A percentile compares a stretch with the other conserved stretches of the same genome.
Evolutionary conservation across 2,888 invertebrate species (phyloP).

Genomic region (Folsomia candida): DNA sequence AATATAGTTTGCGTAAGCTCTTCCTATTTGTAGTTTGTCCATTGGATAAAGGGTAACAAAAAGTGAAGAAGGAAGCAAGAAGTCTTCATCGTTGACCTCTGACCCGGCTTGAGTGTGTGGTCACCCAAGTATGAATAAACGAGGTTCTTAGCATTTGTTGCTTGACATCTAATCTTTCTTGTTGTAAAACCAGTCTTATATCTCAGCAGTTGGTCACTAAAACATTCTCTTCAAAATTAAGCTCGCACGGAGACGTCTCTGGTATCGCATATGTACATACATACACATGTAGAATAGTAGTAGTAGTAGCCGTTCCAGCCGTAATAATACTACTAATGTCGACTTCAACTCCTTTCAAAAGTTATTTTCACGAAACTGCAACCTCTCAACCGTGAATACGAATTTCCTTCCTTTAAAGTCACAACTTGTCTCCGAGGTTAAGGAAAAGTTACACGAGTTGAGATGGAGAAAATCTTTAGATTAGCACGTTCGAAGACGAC

Average conservation of each 20-base stretch:
- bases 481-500: neutral
- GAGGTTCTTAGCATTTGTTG: slow-evolving; percentile 37
- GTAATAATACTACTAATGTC: neutral
- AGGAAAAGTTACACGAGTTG: neutral
- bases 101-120: slow-evolving; percentile 41
- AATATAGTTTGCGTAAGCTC: too few relatives aligned
- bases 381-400: slow-evolving; percentile 1
- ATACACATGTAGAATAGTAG: too few relatives aligned
- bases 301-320: slow-evolving; percentile 11
- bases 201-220: slow-evolving; percentile 47
- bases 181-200: slow-evolving; percentile 47
- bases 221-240: slow-evolving; percentile 40
- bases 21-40: too few relatives aligned
- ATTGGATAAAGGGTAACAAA: neutral
- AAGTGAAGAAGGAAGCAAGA: neutral
- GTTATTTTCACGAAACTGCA: too few relatives aligned
- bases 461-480: neutral
- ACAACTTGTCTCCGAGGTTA: neutral
- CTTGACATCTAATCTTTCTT: slow-evolving; percentile 47
- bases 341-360: too few relatives aligned
- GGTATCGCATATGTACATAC: too few relatives aligned
- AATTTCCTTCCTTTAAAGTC: neutral
- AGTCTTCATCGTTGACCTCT: slow-evolving; percentile 25
- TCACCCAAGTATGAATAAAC: slow-evolving; percentile 38
- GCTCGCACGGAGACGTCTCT: slow-evolving; percentile 35